Percentiles rank a stretch among this genome's conserved stretches.
These are phyloP conservation scores for Lepidurus packardi DNA, from an alignment of 1,140 invertebrate species.

Conservation along the genomic window DNA sequence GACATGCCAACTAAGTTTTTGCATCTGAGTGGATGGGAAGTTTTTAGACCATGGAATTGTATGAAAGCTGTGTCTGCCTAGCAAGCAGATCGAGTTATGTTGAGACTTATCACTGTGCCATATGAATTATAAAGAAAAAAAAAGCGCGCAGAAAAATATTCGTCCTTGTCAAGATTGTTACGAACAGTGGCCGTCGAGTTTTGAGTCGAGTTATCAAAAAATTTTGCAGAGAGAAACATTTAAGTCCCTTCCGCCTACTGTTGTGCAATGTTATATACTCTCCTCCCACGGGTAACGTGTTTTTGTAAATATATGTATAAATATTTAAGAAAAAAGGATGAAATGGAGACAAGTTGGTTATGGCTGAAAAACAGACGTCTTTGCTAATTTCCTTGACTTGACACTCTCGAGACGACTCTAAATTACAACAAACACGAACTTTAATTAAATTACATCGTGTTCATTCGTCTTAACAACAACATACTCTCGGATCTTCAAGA, in stretches of 20 bases:
- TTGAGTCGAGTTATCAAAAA: background rate
- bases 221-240: background rate
- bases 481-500: too few relatives aligned
- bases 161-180: background rate
- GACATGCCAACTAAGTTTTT: background rate
- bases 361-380: background rate
- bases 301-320: constrained; percentile 22
- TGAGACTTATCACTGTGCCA: background rate
- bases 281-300: constrained; percentile 16
- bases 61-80: background rate
- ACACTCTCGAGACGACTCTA: too few relatives aligned
- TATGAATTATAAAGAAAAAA: background rate
- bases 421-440: too few relatives aligned
- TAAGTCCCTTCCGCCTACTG: constrained; percentile 1
- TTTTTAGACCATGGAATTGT: background rate
- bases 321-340: constrained; percentile 12
- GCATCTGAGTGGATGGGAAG: background rate
- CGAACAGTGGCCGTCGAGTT: background rate
- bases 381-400: background rate
- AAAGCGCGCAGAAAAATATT: background rate
- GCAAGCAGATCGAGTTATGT: background rate
- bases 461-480: too few relatives aligned
- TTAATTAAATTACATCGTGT: too few relatives aligned
- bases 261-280: constrained; percentile 15
- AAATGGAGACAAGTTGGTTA: constrained; percentile 15